A percentile compares a stretch with the other conserved stretches of the same genome.
Conservation (phyloP, 2,113 vertebrate species). For the Gallinago jamesoni region DNA sequence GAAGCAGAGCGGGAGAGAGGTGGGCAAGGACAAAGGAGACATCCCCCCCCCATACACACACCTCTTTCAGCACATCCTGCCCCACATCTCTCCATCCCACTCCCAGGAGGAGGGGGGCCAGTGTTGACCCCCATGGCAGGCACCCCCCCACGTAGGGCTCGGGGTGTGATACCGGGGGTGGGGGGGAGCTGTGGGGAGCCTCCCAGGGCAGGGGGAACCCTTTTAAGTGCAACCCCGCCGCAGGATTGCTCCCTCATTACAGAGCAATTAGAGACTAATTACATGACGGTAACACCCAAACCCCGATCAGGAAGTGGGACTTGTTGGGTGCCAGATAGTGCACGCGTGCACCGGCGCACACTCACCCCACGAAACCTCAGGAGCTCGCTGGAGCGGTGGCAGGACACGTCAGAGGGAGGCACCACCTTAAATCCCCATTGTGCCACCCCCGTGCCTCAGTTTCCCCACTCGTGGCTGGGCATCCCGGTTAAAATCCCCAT, state of each 20-base stretch:
- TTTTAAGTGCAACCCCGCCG: background rate
- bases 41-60: too few relatives aligned
- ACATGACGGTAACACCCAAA: constrained; percentile 7
- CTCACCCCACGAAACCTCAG: background rate
- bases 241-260: constrained; percentile 19
- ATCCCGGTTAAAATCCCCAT: background rate
- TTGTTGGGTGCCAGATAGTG: background rate
- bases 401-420: background rate
- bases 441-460: background rate
- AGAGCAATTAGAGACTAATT: constrained; percentile 46
- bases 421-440: background rate
- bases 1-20: background rate
- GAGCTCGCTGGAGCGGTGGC: background rate
- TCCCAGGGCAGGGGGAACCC: background rate
- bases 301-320: background rate
- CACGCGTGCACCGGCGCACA: background rate
- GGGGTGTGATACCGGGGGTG: rapidly evolving
- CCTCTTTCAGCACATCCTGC: background rate
- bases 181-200: background rate
- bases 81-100: background rate
- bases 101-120: background rate
- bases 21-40: background rate
- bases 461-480: background rate
- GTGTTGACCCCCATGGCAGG: rapidly evolving
- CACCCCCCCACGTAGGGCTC: background rate